These are phyloP conservation scores for Rhincodon typus DNA, from an alignment of 2,797 vertebrate species.

Conservation along the genomic window DNA sequence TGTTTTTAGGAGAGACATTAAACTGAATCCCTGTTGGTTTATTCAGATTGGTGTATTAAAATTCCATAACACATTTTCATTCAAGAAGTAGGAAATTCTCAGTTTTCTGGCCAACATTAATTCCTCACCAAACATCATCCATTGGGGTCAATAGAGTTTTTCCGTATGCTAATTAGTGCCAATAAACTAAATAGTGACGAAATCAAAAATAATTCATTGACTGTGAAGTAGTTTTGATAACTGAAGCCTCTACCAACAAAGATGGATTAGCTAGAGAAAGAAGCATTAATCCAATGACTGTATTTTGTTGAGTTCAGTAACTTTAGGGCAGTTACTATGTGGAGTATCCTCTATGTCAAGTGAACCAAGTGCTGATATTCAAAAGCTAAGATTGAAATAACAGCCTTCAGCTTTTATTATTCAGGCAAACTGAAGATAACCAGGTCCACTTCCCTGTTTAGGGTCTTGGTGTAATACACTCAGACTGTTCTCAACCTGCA, in stretches of 20 bases:
- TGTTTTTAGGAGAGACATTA: neutral
- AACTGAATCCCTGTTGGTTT: neutral
- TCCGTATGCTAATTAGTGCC: neutral
- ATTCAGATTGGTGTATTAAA: neutral
- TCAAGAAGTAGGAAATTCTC: neutral
- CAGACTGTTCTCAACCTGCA: neutral
- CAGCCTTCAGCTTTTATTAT: neutral
- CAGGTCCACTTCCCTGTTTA: too few relatives aligned
- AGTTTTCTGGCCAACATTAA: neutral
- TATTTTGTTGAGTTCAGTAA: neutral
- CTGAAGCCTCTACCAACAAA: neutral
- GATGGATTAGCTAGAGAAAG: neutral
- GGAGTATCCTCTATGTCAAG: neutral
- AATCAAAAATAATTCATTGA: neutral
- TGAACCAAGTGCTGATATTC: neutral
- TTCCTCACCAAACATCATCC: neutral
- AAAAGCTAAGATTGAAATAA: neutral
- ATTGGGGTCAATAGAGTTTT: neutral
- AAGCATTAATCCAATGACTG: neutral
- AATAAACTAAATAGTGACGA: neutral
- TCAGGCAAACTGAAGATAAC: neutral
- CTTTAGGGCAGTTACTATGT: neutral
- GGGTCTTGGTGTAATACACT: neutral
- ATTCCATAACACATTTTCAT: neutral
- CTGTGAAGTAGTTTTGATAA: neutral